phyloP scores from a whole-genome alignment of 1,140 invertebrate genomes.

The Philaenus spumarius region DNA sequence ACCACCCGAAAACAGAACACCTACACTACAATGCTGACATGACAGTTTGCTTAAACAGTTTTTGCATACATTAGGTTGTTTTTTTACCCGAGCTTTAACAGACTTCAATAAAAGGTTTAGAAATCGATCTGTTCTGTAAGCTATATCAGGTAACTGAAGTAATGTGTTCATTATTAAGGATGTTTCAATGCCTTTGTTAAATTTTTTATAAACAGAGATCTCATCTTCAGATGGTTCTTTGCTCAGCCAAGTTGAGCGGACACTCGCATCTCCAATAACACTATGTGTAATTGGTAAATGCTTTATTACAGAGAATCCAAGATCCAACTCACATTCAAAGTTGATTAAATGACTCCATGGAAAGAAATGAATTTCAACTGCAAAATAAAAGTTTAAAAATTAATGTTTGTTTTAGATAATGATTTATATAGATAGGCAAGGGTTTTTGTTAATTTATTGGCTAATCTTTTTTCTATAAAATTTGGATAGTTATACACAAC shows the following conservation, averaged over 20 bases:
- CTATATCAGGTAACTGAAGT: slow-evolving; percentile 31
- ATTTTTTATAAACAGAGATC: neutral
- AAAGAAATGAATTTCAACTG: slow-evolving; percentile 16
- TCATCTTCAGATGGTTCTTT: slow-evolving; percentile 6
- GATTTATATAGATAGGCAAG: no score
- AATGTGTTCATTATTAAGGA: slow-evolving; percentile 21
- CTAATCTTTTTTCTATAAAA: no score
- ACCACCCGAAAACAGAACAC: slow-evolving; percentile 91
- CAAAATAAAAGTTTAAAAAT: neutral
- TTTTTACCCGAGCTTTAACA: slow-evolving; percentile 52
- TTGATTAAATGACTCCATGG: slow-evolving; percentile 18
- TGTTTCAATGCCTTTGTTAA: neutral
- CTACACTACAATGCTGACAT: slow-evolving; percentile 68
- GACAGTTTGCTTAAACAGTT: slow-evolving; percentile 44
- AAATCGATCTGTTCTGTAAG: slow-evolving; percentile 44
- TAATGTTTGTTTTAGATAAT: no score
- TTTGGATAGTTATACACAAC: no score
- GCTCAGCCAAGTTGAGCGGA: neutral
- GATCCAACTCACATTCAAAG: slow-evolving; percentile 9
- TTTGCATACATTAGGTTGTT: slow-evolving; percentile 58
- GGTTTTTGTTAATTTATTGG: no score
- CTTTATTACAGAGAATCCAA: neutral
- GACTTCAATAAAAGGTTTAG: slow-evolving; percentile 52
- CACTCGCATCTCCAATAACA: neutral
- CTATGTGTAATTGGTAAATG: neutral